Conservation (phyloP, 2,797 vertebrate species). For the Darevskia nairensis region DNA sequence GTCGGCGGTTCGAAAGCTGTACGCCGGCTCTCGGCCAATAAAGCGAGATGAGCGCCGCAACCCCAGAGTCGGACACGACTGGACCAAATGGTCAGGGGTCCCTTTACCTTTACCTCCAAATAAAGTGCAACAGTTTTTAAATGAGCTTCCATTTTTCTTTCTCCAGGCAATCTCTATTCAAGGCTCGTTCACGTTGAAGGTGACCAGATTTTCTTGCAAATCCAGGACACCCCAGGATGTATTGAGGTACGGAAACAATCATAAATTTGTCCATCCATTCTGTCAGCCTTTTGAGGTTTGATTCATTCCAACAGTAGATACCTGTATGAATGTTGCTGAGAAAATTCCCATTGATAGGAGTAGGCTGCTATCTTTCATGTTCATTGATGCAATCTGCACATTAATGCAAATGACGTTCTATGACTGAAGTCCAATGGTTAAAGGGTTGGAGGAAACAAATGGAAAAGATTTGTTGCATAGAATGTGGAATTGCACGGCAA, state of each 20-base stretch:
- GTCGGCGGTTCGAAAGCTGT: too few species aligned
- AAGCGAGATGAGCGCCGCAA: too few species aligned
- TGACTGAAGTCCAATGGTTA: too few species aligned
- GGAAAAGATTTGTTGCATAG: neutral
- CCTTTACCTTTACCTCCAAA: neutral
- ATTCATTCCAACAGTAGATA: neutral
- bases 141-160: conserved; percentile 39
- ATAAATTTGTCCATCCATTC: neutral
- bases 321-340: neutral
- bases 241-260: conserved; percentile 73
- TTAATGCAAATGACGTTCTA: neutral
- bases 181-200: conserved; percentile 80
- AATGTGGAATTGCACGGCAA: neutral
- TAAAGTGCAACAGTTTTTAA: conserved; percentile 26
- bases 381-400: neutral
- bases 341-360: neutral
- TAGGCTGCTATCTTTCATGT: neutral
- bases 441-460: neutral
- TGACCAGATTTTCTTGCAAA: conserved; percentile 80
- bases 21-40: too few species aligned
- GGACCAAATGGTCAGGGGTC: too few species aligned
- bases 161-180: conserved; percentile 82
- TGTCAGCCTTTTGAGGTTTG: neutral
- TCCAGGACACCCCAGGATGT: conserved; percentile 83
- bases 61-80: too few species aligned